phyloP scores from a whole-genome alignment of 2,113 vertebrate genomes.

The Xiphorhynchus elegans region DNA sequence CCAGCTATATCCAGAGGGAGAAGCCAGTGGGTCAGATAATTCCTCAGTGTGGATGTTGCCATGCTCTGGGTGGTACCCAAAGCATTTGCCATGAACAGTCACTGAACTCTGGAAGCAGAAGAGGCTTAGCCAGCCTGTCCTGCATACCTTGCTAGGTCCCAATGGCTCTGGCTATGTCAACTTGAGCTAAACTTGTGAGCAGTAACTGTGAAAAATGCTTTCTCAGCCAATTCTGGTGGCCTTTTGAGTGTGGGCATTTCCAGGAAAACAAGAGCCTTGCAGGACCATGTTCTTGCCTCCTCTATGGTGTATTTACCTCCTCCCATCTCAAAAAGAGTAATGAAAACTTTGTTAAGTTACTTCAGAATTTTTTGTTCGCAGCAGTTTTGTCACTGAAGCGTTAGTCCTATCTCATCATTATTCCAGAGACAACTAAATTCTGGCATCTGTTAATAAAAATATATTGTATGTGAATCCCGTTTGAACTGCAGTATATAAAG shows the following conservation, averaged over 20 bases:
- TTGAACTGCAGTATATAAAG: background rate
- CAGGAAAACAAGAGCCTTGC: background rate
- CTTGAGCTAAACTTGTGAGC: background rate
- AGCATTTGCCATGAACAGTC: background rate
- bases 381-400: background rate
- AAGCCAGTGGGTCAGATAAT: background rate
- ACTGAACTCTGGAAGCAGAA: background rate
- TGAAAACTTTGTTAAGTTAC: background rate
- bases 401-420: background rate
- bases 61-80: rapidly evolving
- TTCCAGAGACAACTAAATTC: background rate
- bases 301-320: background rate
- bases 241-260: background rate
- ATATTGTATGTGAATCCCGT: background rate
- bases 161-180: background rate
- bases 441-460: background rate
- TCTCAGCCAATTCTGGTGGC: background rate
- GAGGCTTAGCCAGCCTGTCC: background rate
- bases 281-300: background rate
- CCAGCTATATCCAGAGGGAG: background rate
- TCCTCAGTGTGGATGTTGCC: background rate
- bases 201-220: background rate
- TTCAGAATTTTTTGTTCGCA: background rate
- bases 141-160: background rate
- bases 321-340: background rate